Evolutionary conservation across 2,888 invertebrate species (phyloP).

Genomic region (Spilarctia lutea): DNA sequence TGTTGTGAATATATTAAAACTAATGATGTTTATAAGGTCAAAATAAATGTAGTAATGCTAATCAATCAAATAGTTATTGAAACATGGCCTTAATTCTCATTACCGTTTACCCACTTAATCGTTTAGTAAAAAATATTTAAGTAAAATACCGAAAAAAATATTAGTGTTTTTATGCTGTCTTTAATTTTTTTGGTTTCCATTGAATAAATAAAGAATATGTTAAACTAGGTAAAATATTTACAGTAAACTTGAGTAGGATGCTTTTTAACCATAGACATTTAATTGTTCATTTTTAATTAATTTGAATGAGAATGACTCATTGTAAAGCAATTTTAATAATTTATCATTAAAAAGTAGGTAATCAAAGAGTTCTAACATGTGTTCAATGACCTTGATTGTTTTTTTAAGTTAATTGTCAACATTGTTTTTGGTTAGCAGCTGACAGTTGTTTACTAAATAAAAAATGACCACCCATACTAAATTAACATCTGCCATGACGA

Average conservation of each 20-base stretch:
- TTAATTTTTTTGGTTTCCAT: too few relatives aligned
- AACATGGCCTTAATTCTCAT: background rate
- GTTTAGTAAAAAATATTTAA: background rate
- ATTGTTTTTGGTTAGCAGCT: background rate
- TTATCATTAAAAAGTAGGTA: background rate
- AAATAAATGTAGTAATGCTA: background rate
- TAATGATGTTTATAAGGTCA: slow-evolving; percentile 3
- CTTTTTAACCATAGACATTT: background rate
- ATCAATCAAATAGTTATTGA: background rate
- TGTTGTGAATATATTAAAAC: background rate
- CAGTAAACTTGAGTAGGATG: too few relatives aligned
- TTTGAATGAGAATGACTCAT: background rate
- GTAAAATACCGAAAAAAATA: background rate
- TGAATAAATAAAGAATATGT: background rate
- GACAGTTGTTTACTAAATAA: background rate
- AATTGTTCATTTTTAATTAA: background rate
- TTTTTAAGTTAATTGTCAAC: background rate
- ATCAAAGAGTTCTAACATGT: background rate
- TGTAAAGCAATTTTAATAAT: background rate
- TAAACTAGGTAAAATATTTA: background rate
- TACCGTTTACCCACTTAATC: background rate
- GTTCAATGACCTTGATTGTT: background rate
- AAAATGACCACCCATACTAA: background rate
- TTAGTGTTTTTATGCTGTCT: background rate
- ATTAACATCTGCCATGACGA: background rate